These are phyloP conservation scores for Pilophorus perplexus DNA, from an alignment of 2,888 invertebrate genomes.

Conservation along the genomic window DNA sequence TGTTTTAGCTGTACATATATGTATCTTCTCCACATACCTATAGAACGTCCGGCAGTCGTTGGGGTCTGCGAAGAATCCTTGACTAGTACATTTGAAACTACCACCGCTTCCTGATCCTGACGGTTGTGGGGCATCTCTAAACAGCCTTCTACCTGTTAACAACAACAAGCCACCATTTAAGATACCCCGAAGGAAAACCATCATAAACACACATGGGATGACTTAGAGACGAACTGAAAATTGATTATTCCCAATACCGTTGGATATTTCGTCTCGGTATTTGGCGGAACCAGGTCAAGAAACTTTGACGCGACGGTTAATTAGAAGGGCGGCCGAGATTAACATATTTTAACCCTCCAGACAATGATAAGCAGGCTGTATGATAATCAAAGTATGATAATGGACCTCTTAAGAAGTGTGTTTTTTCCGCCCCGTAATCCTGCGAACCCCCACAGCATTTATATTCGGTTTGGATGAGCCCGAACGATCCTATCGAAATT, in stretches of 20 bases:
- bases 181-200: too few species aligned
- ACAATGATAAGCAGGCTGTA: conserved; percentile 12
- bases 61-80: conserved; percentile 72
- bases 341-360: conserved; percentile 4
- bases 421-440: neutral
- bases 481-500: too few species aligned
- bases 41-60: conserved; percentile 71
- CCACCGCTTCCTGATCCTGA: conserved; percentile 22
- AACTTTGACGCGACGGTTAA: neutral
- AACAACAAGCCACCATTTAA: neutral
- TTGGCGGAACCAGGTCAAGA: neutral
- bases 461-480: too few species aligned
- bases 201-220: too few species aligned
- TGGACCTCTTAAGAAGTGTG: neutral
- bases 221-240: neutral
- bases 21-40: conserved; percentile 64
- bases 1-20: too few species aligned
- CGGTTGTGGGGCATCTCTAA: conserved; percentile 17
- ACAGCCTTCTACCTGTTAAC: conserved; percentile 36
- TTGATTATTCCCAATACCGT: neutral
- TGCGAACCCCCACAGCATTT: neutral
- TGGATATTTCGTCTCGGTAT: neutral
- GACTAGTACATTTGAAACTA: conserved; percentile 59
- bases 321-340: neutral
- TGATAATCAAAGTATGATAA: conserved; percentile 1